Base-by-base conservation (phyloP, 2,888 invertebrate genomes). In the Acleris emargana region DNA sequence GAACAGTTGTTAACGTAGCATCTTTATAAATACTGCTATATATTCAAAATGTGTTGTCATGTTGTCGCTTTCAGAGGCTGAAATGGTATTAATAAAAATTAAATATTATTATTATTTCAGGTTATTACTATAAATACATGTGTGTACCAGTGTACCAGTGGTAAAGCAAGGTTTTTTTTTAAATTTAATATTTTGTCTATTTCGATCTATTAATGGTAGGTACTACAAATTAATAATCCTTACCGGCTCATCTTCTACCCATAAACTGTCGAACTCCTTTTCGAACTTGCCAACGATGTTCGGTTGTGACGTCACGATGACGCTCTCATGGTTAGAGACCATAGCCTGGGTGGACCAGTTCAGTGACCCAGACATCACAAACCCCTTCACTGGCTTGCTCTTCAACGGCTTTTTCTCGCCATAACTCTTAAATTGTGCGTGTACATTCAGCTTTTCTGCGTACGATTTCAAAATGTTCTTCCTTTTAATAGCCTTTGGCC, bases 281-380 rank as follows among this genome's bases (percentile, higher is more conserved):
- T 88, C 81, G 77, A 94, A 96, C 60, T 92, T 88, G 38, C 78
- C 72, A 0, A 96, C 94, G 55, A 95, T 84, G 6, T 87, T 81
- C 1, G 76, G 72, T 67, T 94, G 88, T 67, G 94, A 94, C 11
- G 95, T 95, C 50, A 96, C 93, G 18, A 96, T 81, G 7, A 96
- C 88, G 78, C 95, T 95, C 80, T 97, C 96, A 76, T 93, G 94
- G 81, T 96, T 96, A 16, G 95, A 94, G 67, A 94, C 93, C 80
- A 96, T 94, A 1, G 95, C 96, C 73, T 94, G 94, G 68, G 93
- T 92, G 1, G 96, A 96, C 96, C 96, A 96, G 82, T 97, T 97
- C 68, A 96, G 93, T 53, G 96, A 96, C 47, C 97, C 96, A 68
- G 93, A 94, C 77, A 96, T 93, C 16, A 96, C 83, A 57, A 95